Evolutionary conservation across 2,113 vertebrate species (phyloP).

Genomic region (Pterocles burchelli): DNA sequence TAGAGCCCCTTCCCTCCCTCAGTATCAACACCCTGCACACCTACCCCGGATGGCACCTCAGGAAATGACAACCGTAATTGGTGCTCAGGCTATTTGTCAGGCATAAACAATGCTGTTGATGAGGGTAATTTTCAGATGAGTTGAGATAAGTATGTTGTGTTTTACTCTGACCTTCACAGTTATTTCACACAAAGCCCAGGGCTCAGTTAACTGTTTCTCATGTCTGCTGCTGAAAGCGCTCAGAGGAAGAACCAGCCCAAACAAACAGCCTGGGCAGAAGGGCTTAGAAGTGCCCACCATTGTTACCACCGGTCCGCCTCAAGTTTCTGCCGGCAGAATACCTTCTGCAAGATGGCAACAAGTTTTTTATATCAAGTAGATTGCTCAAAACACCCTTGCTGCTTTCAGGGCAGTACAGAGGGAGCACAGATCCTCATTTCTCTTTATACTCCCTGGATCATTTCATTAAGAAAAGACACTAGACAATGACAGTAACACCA

Average conservation of each 20-base stretch:
- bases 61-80: neutral
- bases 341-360: neutral
- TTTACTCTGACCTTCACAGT: neutral
- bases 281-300: neutral
- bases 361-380: neutral
- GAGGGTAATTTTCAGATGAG: conserved; percentile 25
- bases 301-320: neutral
- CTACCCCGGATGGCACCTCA: neutral
- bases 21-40: neutral
- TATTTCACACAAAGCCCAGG: neutral
- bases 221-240: neutral
- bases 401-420: neutral
- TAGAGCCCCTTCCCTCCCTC: neutral
- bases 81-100: neutral
- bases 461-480: neutral
- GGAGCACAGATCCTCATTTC: neutral
- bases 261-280: neutral
- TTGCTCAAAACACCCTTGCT: neutral
- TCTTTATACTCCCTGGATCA: neutral
- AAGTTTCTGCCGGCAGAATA: neutral
- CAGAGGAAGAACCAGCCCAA: neutral
- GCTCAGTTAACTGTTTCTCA: neutral
- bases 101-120: neutral
- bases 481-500: rapidly evolving
- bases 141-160: neutral